phyloP scores from a whole-genome alignment of 2,113 vertebrate genomes.

The Nothocercus julius region DNA sequence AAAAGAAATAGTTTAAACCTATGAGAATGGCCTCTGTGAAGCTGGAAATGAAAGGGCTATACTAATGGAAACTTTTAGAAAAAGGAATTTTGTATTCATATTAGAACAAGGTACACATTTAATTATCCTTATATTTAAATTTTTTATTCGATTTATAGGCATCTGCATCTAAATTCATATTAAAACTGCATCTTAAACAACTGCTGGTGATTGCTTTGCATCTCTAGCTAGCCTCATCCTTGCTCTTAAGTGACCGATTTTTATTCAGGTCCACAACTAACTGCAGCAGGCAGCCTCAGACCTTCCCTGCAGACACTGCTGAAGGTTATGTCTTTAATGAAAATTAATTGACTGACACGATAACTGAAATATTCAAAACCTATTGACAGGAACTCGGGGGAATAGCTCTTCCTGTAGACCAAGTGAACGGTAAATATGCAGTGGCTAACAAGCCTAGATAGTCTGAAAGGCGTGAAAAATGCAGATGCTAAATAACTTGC shows the following conservation, averaged over 20 bases:
- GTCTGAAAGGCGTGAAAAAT: conserved; percentile 2
- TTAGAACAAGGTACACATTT: neutral
- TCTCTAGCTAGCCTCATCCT: neutral
- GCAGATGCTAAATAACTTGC: neutral
- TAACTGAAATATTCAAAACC: conserved; percentile 11
- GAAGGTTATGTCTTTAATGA: conserved; percentile 29
- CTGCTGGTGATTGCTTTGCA: neutral
- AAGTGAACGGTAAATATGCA: neutral
- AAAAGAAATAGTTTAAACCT: neutral
- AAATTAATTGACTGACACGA: conserved; percentile 42
- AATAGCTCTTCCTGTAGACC: neutral
- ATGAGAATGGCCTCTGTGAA: neutral
- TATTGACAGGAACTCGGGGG: neutral
- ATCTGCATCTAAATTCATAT: neutral
- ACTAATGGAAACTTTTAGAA: neutral
- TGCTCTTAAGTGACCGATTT: conserved; percentile 49
- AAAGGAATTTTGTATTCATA: neutral
- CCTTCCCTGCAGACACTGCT: conserved; percentile 8
- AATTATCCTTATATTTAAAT: neutral
- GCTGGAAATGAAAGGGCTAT: neutral
- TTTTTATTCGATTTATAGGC: conserved; percentile 1
- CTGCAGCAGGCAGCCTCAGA: neutral
- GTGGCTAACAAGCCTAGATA: neutral
- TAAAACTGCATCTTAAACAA: conserved; percentile 21
- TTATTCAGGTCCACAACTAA: conserved; percentile 50